A percentile compares a stretch with the other conserved stretches of the same genome.
phyloP scores from a whole-genome alignment of 2,113 vertebrate species.

The Rhinoptilus africanus region DNA sequence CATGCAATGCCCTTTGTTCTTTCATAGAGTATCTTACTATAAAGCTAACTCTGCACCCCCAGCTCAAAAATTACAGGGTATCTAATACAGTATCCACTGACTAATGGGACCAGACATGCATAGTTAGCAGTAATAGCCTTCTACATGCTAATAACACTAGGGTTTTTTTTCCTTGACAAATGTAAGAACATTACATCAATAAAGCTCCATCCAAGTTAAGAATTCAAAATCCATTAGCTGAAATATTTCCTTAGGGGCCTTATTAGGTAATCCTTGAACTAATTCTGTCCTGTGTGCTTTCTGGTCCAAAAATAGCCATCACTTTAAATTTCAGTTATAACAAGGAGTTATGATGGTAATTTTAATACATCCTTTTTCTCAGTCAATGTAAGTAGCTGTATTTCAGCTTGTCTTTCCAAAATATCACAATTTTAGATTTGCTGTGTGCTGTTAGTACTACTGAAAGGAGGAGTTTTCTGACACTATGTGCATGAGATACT shows the following conservation, averaged over 20 bases:
- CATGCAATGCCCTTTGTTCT: neutral
- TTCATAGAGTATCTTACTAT: neutral
- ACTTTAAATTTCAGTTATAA: neutral
- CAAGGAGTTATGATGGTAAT: neutral
- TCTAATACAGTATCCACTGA: neutral
- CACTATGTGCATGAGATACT: neutral
- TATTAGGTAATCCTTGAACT: constrained; percentile 50
- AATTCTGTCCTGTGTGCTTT: constrained; percentile 13
- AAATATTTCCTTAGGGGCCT: constrained; percentile 41
- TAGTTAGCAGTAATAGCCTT: neutral
- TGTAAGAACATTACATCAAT: constrained; percentile 17
- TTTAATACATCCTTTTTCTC: neutral
- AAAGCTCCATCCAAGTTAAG: constrained; percentile 30
- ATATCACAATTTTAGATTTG: neutral
- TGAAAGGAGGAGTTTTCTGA: neutral
- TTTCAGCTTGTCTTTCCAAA: neutral
- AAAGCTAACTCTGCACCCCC: neutral
- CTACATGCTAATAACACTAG: neutral
- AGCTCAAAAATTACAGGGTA: neutral
- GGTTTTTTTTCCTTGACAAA: neutral
- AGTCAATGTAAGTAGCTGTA: neutral
- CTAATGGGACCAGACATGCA: neutral
- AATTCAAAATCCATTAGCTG: constrained; percentile 55
- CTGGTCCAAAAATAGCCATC: constrained; percentile 21
- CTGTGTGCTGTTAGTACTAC: neutral